phyloP scores from a whole-genome alignment of 2,888 invertebrate genomes.

The Heteromurus nitidus region DNA sequence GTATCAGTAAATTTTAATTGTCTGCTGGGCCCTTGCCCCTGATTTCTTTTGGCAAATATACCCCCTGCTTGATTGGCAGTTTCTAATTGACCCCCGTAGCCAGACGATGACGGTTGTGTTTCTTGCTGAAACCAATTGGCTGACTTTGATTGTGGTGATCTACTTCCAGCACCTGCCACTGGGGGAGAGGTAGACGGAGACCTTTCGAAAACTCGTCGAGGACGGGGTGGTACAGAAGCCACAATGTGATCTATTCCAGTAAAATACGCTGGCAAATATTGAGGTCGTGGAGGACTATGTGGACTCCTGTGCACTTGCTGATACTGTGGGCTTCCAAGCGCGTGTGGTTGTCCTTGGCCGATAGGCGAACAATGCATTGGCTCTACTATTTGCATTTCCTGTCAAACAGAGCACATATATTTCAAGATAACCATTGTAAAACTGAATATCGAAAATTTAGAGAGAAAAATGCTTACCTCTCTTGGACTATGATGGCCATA shows the following conservation, averaged over 20 bases:
- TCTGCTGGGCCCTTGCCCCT: slow-evolving; percentile 17
- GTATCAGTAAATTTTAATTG: slow-evolving; percentile 33
- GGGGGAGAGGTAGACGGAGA: slow-evolving; percentile 48
- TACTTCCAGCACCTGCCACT: slow-evolving; percentile 19
- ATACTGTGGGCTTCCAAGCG: slow-evolving; percentile 6
- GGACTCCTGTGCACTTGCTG: slow-evolving; percentile 21
- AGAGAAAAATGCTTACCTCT: slow-evolving; percentile 20
- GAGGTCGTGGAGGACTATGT: slow-evolving; percentile 23
- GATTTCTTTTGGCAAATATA: slow-evolving; percentile 2
- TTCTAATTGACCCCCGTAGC: slow-evolving; percentile 14
- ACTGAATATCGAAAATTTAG: no score
- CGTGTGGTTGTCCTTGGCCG: slow-evolving; percentile 5
- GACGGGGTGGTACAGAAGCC: slow-evolving; percentile 25
- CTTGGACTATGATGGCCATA: slow-evolving; percentile 26
- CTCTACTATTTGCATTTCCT: slow-evolving; percentile 44
- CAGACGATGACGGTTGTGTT: no score
- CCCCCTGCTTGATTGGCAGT: background rate
- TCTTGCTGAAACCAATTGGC: slow-evolving; percentile 36
- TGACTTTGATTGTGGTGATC: slow-evolving; percentile 31
- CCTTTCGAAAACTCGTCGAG: slow-evolving; percentile 37
- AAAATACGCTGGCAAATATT: slow-evolving; percentile 38
- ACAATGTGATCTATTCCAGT: slow-evolving; percentile 40
- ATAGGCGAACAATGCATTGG: slow-evolving; percentile 57
- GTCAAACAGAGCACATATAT: background rate
- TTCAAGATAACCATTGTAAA: no score